Percentiles rank a stretch among this genome's conserved stretches.
Evolutionary conservation across 2,888 invertebrate genomes (phyloP).

Genomic region (Leptopilina myrica): DNA sequence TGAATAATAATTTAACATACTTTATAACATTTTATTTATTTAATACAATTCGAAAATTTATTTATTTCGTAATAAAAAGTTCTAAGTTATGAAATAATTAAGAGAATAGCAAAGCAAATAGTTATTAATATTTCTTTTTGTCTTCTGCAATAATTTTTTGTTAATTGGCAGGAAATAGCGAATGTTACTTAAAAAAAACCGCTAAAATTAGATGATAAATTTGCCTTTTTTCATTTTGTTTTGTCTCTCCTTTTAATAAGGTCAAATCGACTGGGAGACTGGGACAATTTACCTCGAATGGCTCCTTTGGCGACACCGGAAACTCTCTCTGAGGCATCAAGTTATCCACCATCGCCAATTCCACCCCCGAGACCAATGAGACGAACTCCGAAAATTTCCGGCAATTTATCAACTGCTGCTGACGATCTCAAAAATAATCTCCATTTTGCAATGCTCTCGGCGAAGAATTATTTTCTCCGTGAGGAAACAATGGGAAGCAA

Average conservation of each 20-base stretch:
- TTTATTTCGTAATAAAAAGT: no score
- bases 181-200: neutral
- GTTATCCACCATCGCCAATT: constrained; percentile 83
- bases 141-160: no score
- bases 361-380: constrained; percentile 81
- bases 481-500: constrained; percentile 67
- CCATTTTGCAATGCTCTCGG: constrained; percentile 74
- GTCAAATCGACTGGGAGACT: constrained; percentile 11
- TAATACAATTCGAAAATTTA: no score
- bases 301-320: constrained; percentile 91
- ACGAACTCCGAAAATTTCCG: constrained; percentile 82
- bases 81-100: no score
- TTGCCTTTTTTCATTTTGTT: neutral
- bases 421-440: constrained; percentile 80
- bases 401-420: constrained; percentile 82
- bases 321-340: constrained; percentile 88
- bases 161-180: no score
- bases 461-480: constrained; percentile 71
- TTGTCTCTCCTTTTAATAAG: neutral
- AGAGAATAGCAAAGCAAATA: no score
- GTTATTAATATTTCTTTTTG: no score
- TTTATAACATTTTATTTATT: no score
- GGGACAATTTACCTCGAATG: constrained; percentile 70
- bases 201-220: neutral
- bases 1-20: no score